Conservation (phyloP, 2,797 vertebrate species). For the Esox masquinongy region DNA sequence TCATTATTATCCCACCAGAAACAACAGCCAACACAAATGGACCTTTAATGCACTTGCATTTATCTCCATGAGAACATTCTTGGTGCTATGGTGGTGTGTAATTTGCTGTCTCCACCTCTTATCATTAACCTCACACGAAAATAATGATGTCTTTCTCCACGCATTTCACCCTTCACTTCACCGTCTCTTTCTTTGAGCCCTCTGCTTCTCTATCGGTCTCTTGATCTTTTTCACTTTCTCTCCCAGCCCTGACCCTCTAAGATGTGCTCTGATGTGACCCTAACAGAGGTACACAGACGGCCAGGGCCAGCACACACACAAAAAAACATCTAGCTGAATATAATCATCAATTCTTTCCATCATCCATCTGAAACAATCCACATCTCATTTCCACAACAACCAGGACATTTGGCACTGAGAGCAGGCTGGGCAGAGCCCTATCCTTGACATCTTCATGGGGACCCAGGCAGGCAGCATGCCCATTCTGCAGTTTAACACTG, state of each 20-base stretch:
- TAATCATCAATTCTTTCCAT: conserved; percentile 66
- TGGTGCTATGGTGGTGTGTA: background rate
- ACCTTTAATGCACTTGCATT: background rate
- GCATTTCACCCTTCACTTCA: background rate
- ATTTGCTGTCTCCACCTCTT: background rate
- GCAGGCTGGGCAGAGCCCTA: conserved; percentile 37
- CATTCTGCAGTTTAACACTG: background rate
- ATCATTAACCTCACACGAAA: background rate
- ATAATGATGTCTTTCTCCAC: background rate
- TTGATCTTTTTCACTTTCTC: background rate
- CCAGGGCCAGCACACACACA: background rate
- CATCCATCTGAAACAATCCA: conserved; percentile 83
- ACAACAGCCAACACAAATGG: conserved; percentile 8
- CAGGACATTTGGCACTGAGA: conserved; percentile 80
- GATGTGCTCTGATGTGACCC: conserved; percentile 55
- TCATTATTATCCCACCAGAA: conserved; percentile 19
- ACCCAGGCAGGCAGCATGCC: conserved; percentile 65
- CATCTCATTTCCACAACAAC: conserved; percentile 83
- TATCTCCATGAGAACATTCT: background rate
- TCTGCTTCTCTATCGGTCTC: background rate
- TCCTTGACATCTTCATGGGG: conserved; percentile 81
- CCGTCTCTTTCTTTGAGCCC: background rate
- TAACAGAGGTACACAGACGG: conserved; percentile 50
- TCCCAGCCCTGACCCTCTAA: conserved; percentile 54
- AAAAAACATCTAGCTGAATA: conserved; percentile 66